These are phyloP conservation scores for Heteropelma amictum DNA, from an alignment of 2,888 invertebrate species.

Conservation along the genomic window DNA sequence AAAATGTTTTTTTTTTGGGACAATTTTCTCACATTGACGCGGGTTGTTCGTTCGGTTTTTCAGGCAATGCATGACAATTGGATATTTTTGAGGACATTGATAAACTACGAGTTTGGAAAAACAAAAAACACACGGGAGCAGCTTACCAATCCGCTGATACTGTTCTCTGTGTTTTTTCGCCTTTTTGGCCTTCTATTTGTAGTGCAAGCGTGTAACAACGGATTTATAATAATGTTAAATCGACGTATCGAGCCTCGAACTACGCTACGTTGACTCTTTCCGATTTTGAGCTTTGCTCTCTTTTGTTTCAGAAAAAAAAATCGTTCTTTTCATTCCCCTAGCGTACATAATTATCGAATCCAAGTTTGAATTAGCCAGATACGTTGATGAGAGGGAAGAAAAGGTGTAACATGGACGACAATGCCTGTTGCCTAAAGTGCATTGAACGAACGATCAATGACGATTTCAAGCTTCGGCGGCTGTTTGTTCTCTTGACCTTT, in stretches of 20 bases:
- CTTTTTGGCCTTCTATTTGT: constrained; percentile 81
- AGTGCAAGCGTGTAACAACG: constrained; percentile 80
- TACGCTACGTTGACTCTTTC: constrained; percentile 44
- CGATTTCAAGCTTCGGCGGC: constrained; percentile 16
- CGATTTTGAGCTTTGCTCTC: constrained; percentile 26
- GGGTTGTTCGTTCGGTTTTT: background rate
- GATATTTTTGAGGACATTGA: constrained; percentile 26
- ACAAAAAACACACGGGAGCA: constrained; percentile 71
- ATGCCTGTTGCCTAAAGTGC: constrained; percentile 50
- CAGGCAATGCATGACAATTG: constrained; percentile 48
- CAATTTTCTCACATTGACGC: background rate
- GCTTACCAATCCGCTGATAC: constrained; percentile 89
- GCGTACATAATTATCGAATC: constrained; percentile 37
- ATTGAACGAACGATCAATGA: constrained; percentile 30
- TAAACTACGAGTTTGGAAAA: constrained; percentile 36
- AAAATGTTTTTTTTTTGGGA: background rate
- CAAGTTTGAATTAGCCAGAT: constrained; percentile 40
- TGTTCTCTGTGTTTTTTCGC: constrained; percentile 86
- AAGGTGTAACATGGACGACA: constrained; percentile 6
- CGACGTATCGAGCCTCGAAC: constrained; percentile 65
- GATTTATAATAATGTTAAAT: constrained; percentile 63
- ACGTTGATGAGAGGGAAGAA: constrained; percentile 36
- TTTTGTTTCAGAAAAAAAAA: too few relatives aligned
- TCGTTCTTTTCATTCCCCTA: constrained; percentile 27
- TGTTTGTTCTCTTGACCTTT: background rate